Conservation (phyloP, 2,888 invertebrate genomes). For the Brachynemurus nebulosus region DNA sequence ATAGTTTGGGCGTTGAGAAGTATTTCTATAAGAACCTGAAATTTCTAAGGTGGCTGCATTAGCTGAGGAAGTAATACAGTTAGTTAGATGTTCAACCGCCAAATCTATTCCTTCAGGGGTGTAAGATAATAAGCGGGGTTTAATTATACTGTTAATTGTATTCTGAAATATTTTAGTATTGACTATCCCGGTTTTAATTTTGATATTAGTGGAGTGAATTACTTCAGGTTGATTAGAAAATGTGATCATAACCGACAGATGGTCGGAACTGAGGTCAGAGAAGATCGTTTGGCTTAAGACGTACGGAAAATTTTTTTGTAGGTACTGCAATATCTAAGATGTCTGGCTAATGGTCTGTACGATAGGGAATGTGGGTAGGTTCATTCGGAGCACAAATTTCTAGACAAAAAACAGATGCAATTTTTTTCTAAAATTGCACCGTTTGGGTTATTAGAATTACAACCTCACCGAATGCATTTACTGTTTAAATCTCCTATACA, state of each 20-base stretch:
- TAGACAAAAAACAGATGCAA: slow-evolving; percentile 7
- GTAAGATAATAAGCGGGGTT: background rate
- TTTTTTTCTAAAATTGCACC: slow-evolving; percentile 9
- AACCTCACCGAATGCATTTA: background rate
- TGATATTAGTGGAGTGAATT: background rate
- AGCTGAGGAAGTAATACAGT: background rate
- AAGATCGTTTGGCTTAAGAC: slow-evolving; percentile 11
- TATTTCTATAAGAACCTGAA: background rate
- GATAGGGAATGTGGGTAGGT: slow-evolving; percentile 12
- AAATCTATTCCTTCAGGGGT: background rate
- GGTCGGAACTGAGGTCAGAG: slow-evolving; percentile 12
- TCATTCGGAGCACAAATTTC: slow-evolving; percentile 11
- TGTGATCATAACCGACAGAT: slow-evolving; percentile 10
- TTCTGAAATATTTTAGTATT: too few species aligned
- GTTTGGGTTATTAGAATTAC: slow-evolving; percentile 8
- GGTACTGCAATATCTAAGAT: slow-evolving; percentile 11
- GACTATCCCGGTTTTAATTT: too few species aligned
- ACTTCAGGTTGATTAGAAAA: slow-evolving; percentile 3
- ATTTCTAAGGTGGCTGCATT: background rate
- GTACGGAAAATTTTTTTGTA: slow-evolving; percentile 9
- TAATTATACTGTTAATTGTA: background rate
- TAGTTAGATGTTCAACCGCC: background rate
- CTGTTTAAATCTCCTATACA: background rate
- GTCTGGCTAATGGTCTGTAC: slow-evolving; percentile 11
- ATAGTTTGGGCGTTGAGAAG: background rate